phyloP scores from a whole-genome alignment of 2,888 invertebrate species.

The Frankliniella fusca region DNA sequence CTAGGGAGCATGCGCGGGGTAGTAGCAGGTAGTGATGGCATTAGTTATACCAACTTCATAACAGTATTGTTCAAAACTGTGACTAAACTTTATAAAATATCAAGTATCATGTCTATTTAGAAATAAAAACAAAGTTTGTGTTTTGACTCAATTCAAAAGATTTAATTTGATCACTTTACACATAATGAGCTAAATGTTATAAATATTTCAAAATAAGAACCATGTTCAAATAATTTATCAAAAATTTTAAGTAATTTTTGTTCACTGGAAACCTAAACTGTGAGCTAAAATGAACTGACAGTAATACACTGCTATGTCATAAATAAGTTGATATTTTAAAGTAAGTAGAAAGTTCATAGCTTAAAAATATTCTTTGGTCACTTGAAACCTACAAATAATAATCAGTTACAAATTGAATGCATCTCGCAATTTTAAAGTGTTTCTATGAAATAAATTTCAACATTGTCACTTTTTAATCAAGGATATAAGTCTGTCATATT shows the following conservation, averaged over 20 bases:
- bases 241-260: too few species aligned
- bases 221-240: not conserved
- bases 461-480: not conserved
- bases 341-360: too few species aligned
- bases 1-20: too few species aligned
- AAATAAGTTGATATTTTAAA: too few species aligned
- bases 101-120: not conserved
- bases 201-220: not conserved
- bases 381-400: not conserved
- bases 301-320: too few species aligned
- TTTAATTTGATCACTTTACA: not conserved
- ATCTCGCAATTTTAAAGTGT: not conserved
- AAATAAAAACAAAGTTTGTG: too few species aligned
- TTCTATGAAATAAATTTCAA: not conserved
- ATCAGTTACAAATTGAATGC: not conserved
- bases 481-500: conserved; percentile 3
- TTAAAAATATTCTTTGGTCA: not conserved
- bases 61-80: too few species aligned
- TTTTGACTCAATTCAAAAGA: not conserved
- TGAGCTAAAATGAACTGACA: too few species aligned
- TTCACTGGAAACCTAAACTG: too few species aligned
- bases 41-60: too few species aligned
- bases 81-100: not conserved
- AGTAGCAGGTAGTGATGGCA: too few species aligned
- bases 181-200: not conserved